phyloP scores from a whole-genome alignment of 2,797 vertebrate species.

The Syngnathus rostellatus region DNA sequence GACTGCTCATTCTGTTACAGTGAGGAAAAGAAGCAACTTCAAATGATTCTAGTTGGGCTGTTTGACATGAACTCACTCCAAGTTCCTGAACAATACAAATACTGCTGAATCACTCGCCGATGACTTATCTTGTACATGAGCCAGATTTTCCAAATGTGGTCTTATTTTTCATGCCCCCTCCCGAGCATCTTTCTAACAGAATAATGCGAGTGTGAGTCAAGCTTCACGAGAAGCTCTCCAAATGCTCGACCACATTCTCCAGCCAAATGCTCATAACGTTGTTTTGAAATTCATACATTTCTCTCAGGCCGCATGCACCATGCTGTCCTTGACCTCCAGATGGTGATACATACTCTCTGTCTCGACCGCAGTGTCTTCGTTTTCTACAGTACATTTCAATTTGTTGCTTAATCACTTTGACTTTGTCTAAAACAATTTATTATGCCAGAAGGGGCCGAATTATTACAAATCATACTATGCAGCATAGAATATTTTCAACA shows the following conservation, averaged over 20 bases:
- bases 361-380: slow-evolving; percentile 1
- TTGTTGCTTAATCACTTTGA: background rate
- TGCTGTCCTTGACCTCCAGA: slow-evolving; percentile 11
- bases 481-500: background rate
- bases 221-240: slow-evolving; percentile 4
- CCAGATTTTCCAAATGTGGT: background rate
- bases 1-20: slow-evolving; percentile 57
- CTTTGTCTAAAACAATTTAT: background rate
- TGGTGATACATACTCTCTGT: background rate
- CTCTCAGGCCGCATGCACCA: background rate
- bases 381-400: background rate
- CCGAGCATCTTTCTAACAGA: background rate
- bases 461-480: background rate
- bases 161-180: background rate
- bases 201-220: background rate
- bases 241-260: background rate
- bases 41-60: slow-evolving; percentile 13
- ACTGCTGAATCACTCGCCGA: background rate
- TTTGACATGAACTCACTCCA: background rate
- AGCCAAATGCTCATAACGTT: background rate
- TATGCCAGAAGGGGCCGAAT: background rate
- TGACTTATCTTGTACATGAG: background rate
- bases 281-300: background rate
- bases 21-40: slow-evolving; percentile 38
- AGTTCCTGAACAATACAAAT: background rate